These are phyloP conservation scores for Spodoptera exigua DNA, from an alignment of 2,888 invertebrate genomes.

Conservation along the genomic window DNA sequence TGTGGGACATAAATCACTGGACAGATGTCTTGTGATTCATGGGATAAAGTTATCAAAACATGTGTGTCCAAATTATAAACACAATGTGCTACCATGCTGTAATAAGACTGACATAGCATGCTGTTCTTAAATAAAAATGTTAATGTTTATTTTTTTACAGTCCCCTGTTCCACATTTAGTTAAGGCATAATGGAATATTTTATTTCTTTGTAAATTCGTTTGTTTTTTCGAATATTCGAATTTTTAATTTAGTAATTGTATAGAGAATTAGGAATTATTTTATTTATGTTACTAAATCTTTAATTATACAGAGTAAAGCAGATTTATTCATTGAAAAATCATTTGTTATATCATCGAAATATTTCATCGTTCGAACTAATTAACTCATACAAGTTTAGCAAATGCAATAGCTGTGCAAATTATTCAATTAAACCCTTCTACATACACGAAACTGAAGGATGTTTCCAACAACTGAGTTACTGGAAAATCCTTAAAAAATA, in stretches of 20 bases:
- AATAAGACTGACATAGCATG: conserved; percentile 47
- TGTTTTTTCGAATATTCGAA: conserved; percentile 5
- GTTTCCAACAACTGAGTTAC: conserved; percentile 8
- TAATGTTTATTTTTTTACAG: conserved; percentile 70
- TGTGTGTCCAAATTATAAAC: conserved; percentile 72
- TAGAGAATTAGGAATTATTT: too few species aligned
- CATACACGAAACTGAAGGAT: conserved; percentile 16
- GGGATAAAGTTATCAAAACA: conserved; percentile 64
- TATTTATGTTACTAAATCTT: conserved; percentile 1
- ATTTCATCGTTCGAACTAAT: too few species aligned
- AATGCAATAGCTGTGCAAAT: conserved; percentile 32
- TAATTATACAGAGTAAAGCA: too few species aligned
- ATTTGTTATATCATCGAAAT: background rate
- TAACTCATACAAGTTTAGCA: conserved; percentile 5
- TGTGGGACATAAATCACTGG: conserved; percentile 55
- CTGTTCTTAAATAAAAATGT: conserved; percentile 68
- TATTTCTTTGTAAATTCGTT: background rate
- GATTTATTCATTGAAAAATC: background rate
- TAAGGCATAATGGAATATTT: conserved; percentile 20
- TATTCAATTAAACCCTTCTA: conserved; percentile 13
- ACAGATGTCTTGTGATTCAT: conserved; percentile 77
- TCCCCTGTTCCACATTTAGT: conserved; percentile 18
- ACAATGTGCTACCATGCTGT: conserved; percentile 63
- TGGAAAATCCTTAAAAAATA: conserved; percentile 10
- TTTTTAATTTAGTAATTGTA: too few species aligned